Conservation (phyloP, 2,888 invertebrate species). For the Hyposoter dolosus region DNA sequence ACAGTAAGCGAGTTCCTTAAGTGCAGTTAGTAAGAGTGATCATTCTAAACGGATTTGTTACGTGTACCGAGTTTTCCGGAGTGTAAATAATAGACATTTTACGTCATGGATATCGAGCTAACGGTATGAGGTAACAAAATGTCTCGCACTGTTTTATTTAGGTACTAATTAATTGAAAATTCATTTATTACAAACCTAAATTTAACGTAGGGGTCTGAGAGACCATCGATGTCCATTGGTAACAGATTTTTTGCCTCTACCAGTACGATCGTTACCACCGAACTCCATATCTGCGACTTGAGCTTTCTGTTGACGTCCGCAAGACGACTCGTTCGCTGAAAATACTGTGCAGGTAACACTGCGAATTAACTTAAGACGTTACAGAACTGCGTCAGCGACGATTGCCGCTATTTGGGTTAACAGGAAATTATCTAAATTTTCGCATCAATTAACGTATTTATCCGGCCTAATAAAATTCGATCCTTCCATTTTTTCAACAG, state of each 20-base stretch:
- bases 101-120: background rate
- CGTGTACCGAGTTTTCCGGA: background rate
- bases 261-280: constrained; percentile 98
- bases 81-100: background rate
- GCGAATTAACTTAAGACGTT: constrained; percentile 68
- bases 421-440: constrained; percentile 31
- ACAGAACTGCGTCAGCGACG: constrained; percentile 49
- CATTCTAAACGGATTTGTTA: background rate
- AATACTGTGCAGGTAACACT: constrained; percentile 87
- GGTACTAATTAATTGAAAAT: background rate
- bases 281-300: constrained; percentile 98
- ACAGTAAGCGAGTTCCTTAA: background rate
- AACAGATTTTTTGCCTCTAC: constrained; percentile 97
- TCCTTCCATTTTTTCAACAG: background rate
- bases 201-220: constrained; percentile 97
- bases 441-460: background rate
- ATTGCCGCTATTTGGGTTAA: constrained; percentile 72
- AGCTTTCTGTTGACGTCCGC: constrained; percentile 93
- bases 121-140: background rate
- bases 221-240: constrained; percentile 94
- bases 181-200: constrained; percentile 89
- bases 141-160: background rate
- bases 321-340: constrained; percentile 91
- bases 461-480: background rate
- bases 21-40: constrained; percentile 2